phyloP scores from a whole-genome alignment of 2,888 invertebrate genomes.

The Gnatocerus cornutus region DNA sequence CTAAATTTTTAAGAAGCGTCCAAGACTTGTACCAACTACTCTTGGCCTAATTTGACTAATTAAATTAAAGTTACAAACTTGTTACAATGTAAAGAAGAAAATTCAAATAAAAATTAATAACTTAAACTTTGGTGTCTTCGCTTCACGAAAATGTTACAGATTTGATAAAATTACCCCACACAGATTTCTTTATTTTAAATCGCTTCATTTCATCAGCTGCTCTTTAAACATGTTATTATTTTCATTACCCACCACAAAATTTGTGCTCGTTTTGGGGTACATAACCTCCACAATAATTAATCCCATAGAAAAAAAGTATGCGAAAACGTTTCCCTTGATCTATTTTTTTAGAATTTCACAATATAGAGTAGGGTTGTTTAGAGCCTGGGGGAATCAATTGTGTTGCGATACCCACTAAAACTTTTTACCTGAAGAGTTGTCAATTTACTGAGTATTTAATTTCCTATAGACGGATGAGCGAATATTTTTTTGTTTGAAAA shows the following conservation, averaged over 20 bases:
- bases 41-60: too few species aligned
- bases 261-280: slow-evolving; percentile 28
- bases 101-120: too few species aligned
- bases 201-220: slow-evolving; percentile 13
- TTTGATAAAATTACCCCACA: not conserved
- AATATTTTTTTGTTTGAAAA: not conserved
- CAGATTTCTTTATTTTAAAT: not conserved
- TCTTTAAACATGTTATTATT: slow-evolving; percentile 34
- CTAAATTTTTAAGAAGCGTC: too few species aligned
- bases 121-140: too few species aligned
- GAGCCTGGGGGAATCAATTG: slow-evolving; percentile 32
- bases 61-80: too few species aligned
- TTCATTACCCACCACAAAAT: slow-evolving; percentile 10
- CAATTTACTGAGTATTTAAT: slow-evolving; percentile 24
- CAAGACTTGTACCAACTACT: too few species aligned
- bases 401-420: slow-evolving; percentile 20
- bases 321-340: slow-evolving; percentile 36
- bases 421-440: slow-evolving; percentile 27
- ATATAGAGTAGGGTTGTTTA: slow-evolving; percentile 28
- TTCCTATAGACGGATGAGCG: not conserved
- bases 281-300: slow-evolving; percentile 29
- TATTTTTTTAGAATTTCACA: slow-evolving; percentile 37
- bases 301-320: slow-evolving; percentile 28
- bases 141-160: too few species aligned
- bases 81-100: too few species aligned